phyloP scores from a whole-genome alignment of 2,797 vertebrate species.

The Helicolenus hilgendorfi region DNA sequence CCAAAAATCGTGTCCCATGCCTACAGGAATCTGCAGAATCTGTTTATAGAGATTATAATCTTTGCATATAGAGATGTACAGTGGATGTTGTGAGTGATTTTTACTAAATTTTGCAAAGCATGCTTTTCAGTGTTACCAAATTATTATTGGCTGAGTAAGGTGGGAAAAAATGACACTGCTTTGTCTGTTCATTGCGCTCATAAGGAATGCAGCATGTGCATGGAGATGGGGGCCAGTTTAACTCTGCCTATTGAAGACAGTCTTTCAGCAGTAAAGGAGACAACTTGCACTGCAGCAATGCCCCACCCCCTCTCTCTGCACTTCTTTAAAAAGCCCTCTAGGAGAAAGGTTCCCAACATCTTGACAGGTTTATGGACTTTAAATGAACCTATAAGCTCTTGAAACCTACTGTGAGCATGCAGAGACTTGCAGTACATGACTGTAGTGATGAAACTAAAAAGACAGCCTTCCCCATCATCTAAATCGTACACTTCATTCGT shows the following conservation, averaged over 20 bases:
- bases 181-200: not conserved
- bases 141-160: not conserved
- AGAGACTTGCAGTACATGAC: not conserved
- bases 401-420: not conserved
- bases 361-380: slow-evolving; percentile 15
- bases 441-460: not conserved
- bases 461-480: not conserved
- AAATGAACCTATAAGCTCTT: not conserved
- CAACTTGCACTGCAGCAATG: slow-evolving; percentile 45
- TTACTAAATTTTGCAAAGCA: not conserved
- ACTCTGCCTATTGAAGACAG: not conserved
- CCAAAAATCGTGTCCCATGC: too few species aligned
- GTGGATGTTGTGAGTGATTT: not conserved
- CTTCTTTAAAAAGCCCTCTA: slow-evolving; percentile 3
- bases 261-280: slow-evolving; percentile 4
- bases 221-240: not conserved
- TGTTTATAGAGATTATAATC: too few species aligned
- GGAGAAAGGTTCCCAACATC: not conserved
- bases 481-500: slow-evolving; percentile 29
- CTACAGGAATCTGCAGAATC: too few species aligned
- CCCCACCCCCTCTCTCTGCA: not conserved
- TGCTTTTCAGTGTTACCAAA: not conserved
- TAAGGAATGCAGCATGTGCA: not conserved
- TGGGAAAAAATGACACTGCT: not conserved
- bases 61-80: not conserved